phyloP scores from a whole-genome alignment of 2,113 vertebrate genomes.

The Ranitomeya imitator region DNA sequence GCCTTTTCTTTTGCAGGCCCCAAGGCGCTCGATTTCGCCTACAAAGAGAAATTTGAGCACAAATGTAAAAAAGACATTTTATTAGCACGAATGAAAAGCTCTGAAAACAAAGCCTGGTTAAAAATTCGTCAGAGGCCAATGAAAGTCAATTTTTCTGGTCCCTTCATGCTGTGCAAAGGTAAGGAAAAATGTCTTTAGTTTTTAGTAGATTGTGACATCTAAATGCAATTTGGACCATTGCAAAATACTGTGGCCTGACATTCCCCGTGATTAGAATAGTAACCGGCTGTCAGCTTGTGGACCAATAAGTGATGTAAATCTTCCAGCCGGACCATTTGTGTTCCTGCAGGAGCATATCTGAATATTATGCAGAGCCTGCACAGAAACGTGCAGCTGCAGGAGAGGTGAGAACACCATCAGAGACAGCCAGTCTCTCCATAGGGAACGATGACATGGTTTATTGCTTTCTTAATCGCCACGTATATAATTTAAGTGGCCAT shows the following conservation, averaged over 20 bases:
- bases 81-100: constrained; percentile 77
- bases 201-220: neutral
- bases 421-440: too few relatives aligned
- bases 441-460: too few relatives aligned
- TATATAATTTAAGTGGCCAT: too few relatives aligned
- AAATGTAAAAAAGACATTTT: constrained; percentile 83
- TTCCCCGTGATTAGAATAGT: neutral
- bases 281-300: too few relatives aligned
- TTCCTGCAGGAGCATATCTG: too few relatives aligned
- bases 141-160: constrained; percentile 80
- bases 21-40: constrained; percentile 80
- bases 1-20: constrained; percentile 68
- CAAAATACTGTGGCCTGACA: neutral
- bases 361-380: too few relatives aligned
- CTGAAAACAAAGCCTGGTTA: constrained; percentile 86
- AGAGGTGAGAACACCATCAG: too few relatives aligned
- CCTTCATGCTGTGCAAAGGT: constrained; percentile 92
- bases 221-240: neutral
- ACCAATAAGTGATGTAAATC: too few relatives aligned
- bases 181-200: constrained; percentile 36
- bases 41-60: constrained; percentile 85
- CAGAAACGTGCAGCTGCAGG: too few relatives aligned
- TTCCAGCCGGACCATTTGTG: too few relatives aligned
- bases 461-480: too few relatives aligned
- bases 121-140: constrained; percentile 85